Conservation (phyloP, 2,113 vertebrate genomes). For the Willisornis vidua region DNA sequence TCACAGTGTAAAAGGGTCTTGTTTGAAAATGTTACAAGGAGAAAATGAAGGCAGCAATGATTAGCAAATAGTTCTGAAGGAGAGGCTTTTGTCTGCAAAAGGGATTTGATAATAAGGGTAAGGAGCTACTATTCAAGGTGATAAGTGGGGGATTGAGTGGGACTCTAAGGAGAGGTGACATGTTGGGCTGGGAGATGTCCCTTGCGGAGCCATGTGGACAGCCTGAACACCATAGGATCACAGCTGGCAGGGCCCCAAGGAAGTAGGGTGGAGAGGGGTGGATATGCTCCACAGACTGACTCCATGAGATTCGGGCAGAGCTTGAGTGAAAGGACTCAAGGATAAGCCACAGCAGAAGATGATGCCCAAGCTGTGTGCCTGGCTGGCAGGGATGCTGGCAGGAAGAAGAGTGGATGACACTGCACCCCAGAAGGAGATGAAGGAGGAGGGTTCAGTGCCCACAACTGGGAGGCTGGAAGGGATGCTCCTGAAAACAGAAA, state of each 20-base stretch:
- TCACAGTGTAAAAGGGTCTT: neutral
- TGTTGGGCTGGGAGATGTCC: neutral
- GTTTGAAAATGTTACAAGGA: neutral
- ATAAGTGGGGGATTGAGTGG: neutral
- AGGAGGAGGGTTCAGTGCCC: neutral
- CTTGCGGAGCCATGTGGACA: rapidly evolving
- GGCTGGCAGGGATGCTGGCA: neutral
- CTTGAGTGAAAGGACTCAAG: neutral
- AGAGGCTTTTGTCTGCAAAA: neutral
- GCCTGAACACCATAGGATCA: neutral
- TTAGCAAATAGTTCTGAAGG: neutral
- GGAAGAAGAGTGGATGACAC: neutral
- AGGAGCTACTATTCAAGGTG: neutral
- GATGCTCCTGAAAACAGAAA: neutral
- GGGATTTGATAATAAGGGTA: neutral
- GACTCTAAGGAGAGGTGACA: neutral
- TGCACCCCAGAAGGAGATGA: neutral
- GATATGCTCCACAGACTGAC: rapidly evolving
- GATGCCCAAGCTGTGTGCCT: neutral
- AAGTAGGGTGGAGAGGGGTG: neutral
- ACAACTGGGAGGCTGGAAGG: neutral
- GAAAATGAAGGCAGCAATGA: neutral
- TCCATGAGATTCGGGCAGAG: neutral
- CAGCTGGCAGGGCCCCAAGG: rapidly evolving
- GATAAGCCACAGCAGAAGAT: neutral